Conservation (phyloP, 2,113 vertebrate genomes). For the Brachionichthys hirsutus region DNA sequence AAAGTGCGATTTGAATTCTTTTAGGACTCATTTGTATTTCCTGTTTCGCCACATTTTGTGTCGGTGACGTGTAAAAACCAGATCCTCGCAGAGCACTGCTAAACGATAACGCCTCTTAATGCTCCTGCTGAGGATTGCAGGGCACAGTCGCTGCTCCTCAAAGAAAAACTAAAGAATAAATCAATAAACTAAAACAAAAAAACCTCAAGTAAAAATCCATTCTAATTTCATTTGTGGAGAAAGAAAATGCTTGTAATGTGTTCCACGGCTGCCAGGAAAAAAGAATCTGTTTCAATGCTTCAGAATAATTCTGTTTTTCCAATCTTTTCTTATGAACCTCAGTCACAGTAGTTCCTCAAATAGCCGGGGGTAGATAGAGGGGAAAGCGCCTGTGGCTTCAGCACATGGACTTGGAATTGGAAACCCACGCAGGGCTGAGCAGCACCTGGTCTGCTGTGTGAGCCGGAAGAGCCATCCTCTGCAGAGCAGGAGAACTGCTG, state of each 20-base stretch:
- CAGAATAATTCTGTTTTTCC: neutral
- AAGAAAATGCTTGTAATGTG: neutral
- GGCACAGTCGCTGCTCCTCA: neutral
- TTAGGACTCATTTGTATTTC: neutral
- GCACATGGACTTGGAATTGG: slow-evolving; percentile 54
- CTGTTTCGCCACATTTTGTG: slow-evolving; percentile 8
- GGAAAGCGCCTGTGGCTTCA: slow-evolving; percentile 27
- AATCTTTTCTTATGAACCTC: neutral
- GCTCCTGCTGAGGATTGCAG: slow-evolving; percentile 9
- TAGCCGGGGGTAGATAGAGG: slow-evolving; percentile 38
- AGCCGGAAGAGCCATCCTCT: slow-evolving; percentile 14
- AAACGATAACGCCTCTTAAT: neutral
- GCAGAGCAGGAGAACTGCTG: slow-evolving; percentile 18
- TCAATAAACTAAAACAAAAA: too few relatives aligned
- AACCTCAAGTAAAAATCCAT: neutral
- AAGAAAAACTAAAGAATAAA: neutral
- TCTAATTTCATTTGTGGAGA: neutral
- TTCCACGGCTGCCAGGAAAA: neutral
- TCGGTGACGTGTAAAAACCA: slow-evolving; percentile 1
- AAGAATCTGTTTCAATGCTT: neutral
- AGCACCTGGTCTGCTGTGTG: slow-evolving; percentile 29
- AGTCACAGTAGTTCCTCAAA: slow-evolving; percentile 53
- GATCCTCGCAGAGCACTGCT: neutral
- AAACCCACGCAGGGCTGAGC: slow-evolving; percentile 29
- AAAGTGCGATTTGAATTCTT: neutral